Percentiles rank a stretch among this genome's conserved stretches.
Conservation (phyloP, 2,797 vertebrate genomes). For the Scomberomorus guttatus region DNA sequence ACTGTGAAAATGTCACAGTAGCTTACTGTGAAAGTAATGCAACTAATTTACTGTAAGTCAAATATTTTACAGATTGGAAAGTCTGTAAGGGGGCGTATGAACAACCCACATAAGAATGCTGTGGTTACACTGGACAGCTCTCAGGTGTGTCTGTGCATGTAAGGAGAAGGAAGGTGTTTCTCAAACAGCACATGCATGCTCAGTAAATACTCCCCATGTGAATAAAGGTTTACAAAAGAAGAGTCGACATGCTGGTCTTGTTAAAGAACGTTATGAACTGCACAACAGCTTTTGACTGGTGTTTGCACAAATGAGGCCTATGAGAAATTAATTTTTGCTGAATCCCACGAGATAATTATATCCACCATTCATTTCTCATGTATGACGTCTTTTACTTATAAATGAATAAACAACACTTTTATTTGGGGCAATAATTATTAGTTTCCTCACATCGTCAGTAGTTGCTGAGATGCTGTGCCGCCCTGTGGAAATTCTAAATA, state of each 20-base stretch:
- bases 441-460: constrained; percentile 63
- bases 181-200: constrained; percentile 24
- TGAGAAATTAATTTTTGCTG: constrained; percentile 39
- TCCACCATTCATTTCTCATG: constrained; percentile 57
- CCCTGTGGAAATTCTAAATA: constrained; percentile 77
- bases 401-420: constrained; percentile 70
- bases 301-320: constrained; percentile 35
- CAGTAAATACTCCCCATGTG: constrained; percentile 28
- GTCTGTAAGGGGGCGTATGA: neutral
- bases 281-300: constrained; percentile 9
- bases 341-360: constrained; percentile 57
- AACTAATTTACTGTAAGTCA: no score
- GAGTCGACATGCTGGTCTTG: neutral
- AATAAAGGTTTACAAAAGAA: neutral
- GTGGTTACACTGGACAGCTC: neutral
- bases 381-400: constrained; percentile 55
- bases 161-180: constrained; percentile 12
- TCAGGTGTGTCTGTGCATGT: constrained; percentile 19
- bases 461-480: constrained; percentile 45
- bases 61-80: neutral
- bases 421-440: constrained; percentile 74
- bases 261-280: constrained; percentile 63
- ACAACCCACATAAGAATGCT: neutral
- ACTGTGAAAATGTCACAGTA: no score
- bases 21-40: no score